These are phyloP conservation scores for Crotalus helleri DNA, from an alignment of 2,113 vertebrate species.

Conservation along the genomic window DNA sequence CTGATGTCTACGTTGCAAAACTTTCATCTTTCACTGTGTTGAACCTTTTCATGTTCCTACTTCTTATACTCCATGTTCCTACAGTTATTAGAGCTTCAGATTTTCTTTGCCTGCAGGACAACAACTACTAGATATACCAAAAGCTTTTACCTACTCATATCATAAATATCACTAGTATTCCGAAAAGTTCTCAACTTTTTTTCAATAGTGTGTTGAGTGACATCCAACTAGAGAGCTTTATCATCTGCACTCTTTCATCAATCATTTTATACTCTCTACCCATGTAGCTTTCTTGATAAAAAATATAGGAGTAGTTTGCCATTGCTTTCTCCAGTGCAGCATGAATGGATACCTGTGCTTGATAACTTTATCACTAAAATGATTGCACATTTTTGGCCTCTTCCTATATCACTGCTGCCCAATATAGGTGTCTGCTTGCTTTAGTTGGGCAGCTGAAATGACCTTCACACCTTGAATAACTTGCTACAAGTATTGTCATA, in stretches of 20 bases:
- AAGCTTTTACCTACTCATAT: not conserved
- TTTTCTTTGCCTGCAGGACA: not conserved
- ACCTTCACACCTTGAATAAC: not conserved
- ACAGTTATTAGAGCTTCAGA: not conserved
- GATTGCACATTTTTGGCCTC: not conserved
- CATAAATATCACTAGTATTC: not conserved
- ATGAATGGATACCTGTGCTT: not conserved
- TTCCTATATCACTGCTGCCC: not conserved
- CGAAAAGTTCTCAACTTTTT: not conserved
- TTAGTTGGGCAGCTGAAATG: not conserved
- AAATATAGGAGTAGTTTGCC: not conserved
- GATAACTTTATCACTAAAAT: not conserved
- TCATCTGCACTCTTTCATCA: not conserved
- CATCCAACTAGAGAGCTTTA: not conserved
- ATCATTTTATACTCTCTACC: not conserved
- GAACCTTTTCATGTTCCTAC: not conserved
- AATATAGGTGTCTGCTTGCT: not conserved
- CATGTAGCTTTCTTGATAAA: not conserved
- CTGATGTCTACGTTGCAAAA: not conserved
- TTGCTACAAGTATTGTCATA: not conserved
- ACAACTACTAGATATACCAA: not conserved
- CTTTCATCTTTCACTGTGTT: not conserved
- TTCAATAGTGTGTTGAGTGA: not conserved
- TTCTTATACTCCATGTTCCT: not conserved
- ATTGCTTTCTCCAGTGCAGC: not conserved